Evolutionary conservation across 2,113 vertebrate species (phyloP), one percentile per base, ranked within the genome.

Genomic region (Progne subis): DNA sequence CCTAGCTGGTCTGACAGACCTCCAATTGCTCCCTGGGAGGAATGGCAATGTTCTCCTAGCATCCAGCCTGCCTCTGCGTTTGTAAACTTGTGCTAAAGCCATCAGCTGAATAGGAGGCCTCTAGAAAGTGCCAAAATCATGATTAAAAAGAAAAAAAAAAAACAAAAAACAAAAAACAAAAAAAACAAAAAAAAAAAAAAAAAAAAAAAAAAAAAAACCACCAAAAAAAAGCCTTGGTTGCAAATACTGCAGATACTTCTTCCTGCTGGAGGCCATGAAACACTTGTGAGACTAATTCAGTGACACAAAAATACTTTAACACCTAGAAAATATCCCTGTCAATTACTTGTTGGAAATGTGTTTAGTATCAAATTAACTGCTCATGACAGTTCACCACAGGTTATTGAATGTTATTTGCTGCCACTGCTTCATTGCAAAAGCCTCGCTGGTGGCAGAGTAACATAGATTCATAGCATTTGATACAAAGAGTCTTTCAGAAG

Each of bases 321-420:
- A 97, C 88, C 95, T 95, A 91, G 60, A 88, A 93, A 78, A 60
- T 60, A 72, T 92, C 79, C 76, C 18, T 90, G 41, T 76, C 92
- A 94, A 25, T 80, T 94, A 88, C 92, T 92, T 86, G 68, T 91
- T 96, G 94, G 88, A 96, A 96, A 91, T 72, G 61, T 97, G 98
- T 95, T 98, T 93, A 97, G 79, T 90, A 56, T 98, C 97, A 97
- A 96, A 98, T 98, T 97, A 98, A 98, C 92, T 95, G 96, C 94
- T 97, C 71, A 28, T 98, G 97, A 96, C 97, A 97, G 96, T 95
- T 97, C 87, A 96, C 97, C 96, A 39, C 97, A 96, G 95, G 88
- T 98, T 98, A 96, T 97, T 98, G 94, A 86, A 98, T 86, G 94
- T 91, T 97, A 98, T 95, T 98, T 97, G 90, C 96, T 95, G 95